Evolutionary conservation across 2,797 vertebrate genomes (phyloP).

Genomic region (Kryptolebias ocellatus): DNA sequence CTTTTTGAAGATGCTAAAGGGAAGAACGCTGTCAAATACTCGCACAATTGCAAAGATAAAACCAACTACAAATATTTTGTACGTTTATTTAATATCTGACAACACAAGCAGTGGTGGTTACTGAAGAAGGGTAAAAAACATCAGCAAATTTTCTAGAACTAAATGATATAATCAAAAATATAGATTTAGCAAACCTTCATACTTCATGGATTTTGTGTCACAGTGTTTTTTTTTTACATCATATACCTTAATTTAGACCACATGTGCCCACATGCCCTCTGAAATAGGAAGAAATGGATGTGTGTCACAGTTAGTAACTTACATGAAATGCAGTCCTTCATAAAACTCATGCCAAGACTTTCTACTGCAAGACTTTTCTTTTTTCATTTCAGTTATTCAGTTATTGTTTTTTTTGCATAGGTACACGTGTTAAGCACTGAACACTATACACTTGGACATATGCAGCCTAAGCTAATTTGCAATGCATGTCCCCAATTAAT

Average conservation of each 20-base stretch:
- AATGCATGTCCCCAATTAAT: no score
- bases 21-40: neutral
- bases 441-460: no score
- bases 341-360: conserved; percentile 16
- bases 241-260: conserved; percentile 69
- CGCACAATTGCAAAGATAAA: no score
- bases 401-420: no score
- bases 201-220: conserved; percentile 67
- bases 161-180: conserved; percentile 69
- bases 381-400: neutral
- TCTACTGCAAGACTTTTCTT: neutral
- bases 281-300: conserved; percentile 48
- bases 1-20: conserved; percentile 13
- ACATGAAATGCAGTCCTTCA: conserved; percentile 36
- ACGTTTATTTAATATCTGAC: conserved; percentile 40
- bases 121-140: conserved; percentile 14
- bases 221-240: conserved; percentile 46
- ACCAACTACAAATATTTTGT: no score
- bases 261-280: conserved; percentile 59
- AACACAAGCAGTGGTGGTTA: conserved; percentile 30
- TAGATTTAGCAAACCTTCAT: conserved; percentile 68
- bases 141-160: conserved; percentile 29
- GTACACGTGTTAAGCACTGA: no score
- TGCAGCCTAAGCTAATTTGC: no score
- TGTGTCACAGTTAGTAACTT: conserved; percentile 31